Base-by-base conservation (phyloP, 2,888 invertebrate genomes). In the Machimus rusticus region DNA sequence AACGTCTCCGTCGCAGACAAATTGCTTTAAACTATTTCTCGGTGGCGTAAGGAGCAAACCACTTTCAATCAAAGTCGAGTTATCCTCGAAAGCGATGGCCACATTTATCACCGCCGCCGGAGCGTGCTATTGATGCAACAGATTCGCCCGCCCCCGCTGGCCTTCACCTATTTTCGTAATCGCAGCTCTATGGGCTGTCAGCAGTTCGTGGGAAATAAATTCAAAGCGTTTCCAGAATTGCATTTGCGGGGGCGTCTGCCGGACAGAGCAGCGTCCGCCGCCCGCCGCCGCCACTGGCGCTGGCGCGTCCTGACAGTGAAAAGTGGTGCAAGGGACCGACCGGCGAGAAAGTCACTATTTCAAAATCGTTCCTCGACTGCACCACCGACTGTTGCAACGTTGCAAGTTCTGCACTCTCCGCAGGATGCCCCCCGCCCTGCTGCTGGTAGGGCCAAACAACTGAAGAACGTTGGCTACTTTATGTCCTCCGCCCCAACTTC, bases 111-210 rank as follows among this genome's bases (percentile, higher is more conserved):
- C 37, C 76, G 34, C 76, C 78, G 39, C 78, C 43, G 19, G 37
- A 78, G 51, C 16, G 51, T 79, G 46, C 39, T 51, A 51, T 79
- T 79, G 79, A 79, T 51, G 79, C 79, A 79, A 79, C 79, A 79
- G 79, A 31, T 79, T 79, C 31, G 51, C 79, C 23, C 23, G 31
- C 23, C 23, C 31, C 51, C 66, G 66, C 46, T 79, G 79, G 51
- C 79, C 79, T 79, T 79, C 46, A 79, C 79, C 79, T 46, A 79
- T 79, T 79, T 79, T n/a, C 51, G 79, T 19, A 79, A 79, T 79
- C 79, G 46, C 16, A 12, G 8, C 43, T 51, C 14, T 46, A 51
- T 79, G 51, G 79, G 37, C 57, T 66, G 82, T 82, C 82, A 82
- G 66, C 82, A 66, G 57, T 57, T 82, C 37, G 23, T 82, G 82